Evolutionary conservation across 2,113 vertebrate genomes (phyloP).

Genomic region (Ptilonorhynchus violaceus): DNA sequence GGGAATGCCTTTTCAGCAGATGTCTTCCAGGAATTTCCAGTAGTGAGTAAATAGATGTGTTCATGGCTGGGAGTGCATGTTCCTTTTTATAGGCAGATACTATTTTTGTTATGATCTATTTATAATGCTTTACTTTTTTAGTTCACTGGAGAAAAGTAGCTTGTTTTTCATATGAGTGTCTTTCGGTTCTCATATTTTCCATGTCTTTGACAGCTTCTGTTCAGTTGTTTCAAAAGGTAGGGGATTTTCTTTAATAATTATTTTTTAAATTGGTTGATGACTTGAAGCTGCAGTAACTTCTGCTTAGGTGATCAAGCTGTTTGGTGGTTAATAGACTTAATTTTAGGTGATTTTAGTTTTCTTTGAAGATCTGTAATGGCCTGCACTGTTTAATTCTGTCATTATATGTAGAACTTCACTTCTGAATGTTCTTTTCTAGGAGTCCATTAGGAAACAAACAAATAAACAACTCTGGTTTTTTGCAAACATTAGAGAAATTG

Average conservation of each 20-base stretch:
- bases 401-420: not conserved
- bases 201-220: not conserved
- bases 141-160: not conserved
- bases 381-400: not conserved
- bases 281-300: not conserved
- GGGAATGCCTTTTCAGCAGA: not conserved
- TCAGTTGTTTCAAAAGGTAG: not conserved
- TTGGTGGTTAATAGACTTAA: not conserved
- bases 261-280: not conserved
- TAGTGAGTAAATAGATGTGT: not conserved
- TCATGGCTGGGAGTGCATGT: not conserved
- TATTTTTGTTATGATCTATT: slow-evolving; percentile 26
- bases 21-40: slow-evolving; percentile 19
- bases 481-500: not conserved
- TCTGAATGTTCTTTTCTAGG: not conserved
- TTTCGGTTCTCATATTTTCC: not conserved
- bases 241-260: rapidly evolving
- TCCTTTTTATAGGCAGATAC: slow-evolving; percentile 35
- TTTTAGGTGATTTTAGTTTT: not conserved
- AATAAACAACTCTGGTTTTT: not conserved
- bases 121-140: slow-evolving; percentile 19
- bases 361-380: not conserved
- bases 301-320: not conserved
- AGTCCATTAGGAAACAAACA: not conserved
- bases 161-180: not conserved